phyloP scores from a whole-genome alignment of 2,888 invertebrate genomes.

The Dorcus hopei region DNA sequence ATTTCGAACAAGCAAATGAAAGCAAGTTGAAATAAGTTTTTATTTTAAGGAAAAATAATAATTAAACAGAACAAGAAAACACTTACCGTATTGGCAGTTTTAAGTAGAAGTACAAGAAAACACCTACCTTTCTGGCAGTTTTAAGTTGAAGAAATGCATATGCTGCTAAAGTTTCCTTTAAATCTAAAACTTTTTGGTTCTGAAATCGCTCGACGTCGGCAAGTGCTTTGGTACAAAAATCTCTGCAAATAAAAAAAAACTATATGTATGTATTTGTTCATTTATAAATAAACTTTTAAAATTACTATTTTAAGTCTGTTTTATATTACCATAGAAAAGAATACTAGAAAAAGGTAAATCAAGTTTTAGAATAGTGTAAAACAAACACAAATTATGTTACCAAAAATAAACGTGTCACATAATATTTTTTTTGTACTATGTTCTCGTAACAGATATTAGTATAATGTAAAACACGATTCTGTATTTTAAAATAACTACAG shows the following conservation, averaged over 20 bases:
- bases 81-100: slow-evolving; percentile 70
- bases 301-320: too few relatives aligned
- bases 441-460: too few relatives aligned
- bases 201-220: slow-evolving; percentile 71
- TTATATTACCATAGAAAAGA: too few relatives aligned
- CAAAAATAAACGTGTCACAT: too few relatives aligned
- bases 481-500: too few relatives aligned
- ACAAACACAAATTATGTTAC: too few relatives aligned
- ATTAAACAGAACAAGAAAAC: neutral
- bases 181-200: slow-evolving; percentile 67
- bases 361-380: too few relatives aligned
- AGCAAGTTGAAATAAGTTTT: neutral
- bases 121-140: slow-evolving; percentile 67
- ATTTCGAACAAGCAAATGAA: neutral
- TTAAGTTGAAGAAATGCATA: slow-evolving; percentile 71
- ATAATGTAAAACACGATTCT: too few relatives aligned
- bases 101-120: slow-evolving; percentile 59
- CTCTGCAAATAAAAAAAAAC: slow-evolving; percentile 50
- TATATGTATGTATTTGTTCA: too few relatives aligned
- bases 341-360: too few relatives aligned
- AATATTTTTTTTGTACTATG: too few relatives aligned
- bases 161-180: slow-evolving; percentile 66
- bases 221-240: slow-evolving; percentile 65
- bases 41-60: neutral
- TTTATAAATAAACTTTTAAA: neutral